phyloP scores from a whole-genome alignment of 2,797 vertebrate genomes.

The Clangula hyemalis region DNA sequence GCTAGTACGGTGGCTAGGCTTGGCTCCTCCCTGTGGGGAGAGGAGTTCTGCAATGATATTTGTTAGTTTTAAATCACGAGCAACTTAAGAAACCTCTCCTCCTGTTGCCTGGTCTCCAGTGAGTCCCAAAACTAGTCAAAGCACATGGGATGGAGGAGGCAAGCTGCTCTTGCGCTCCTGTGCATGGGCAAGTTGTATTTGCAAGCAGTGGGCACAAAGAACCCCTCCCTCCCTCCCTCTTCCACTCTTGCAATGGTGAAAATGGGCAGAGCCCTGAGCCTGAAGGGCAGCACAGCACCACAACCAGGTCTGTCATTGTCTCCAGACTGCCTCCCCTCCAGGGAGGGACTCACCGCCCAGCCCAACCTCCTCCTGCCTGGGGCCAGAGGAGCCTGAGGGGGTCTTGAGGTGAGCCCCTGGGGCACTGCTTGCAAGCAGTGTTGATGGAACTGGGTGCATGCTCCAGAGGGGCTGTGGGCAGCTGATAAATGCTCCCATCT shows the following conservation, averaged over 20 bases:
- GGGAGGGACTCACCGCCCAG: neutral
- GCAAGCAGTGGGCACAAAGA: conserved; percentile 61
- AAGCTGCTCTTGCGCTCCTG: conserved; percentile 32
- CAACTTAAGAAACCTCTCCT: conserved; percentile 31
- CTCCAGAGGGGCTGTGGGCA: conserved; percentile 28
- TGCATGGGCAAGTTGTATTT: neutral
- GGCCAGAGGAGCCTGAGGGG: neutral
- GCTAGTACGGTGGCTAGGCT: neutral
- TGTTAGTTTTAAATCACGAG: neutral
- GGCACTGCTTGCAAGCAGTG: conserved; percentile 56
- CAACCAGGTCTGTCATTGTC: conserved; percentile 53
- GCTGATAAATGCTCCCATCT: neutral
- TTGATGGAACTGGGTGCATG: neutral
- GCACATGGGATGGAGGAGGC: conserved; percentile 56
- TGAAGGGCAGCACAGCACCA: conserved; percentile 28
- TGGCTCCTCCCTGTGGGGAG: neutral
- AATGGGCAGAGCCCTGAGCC: neutral
- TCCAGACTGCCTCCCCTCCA: conserved; percentile 9
- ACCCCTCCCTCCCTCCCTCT: neutral
- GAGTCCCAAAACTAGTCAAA: conserved; percentile 19
- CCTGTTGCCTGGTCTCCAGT: conserved; percentile 6
- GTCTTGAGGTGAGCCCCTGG: neutral
- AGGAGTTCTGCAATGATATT: neutral
- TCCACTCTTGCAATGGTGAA: neutral
- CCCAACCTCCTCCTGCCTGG: neutral